phyloP scores from a whole-genome alignment of 2,113 vertebrate genomes.

The Rafetus swinhoei region DNA sequence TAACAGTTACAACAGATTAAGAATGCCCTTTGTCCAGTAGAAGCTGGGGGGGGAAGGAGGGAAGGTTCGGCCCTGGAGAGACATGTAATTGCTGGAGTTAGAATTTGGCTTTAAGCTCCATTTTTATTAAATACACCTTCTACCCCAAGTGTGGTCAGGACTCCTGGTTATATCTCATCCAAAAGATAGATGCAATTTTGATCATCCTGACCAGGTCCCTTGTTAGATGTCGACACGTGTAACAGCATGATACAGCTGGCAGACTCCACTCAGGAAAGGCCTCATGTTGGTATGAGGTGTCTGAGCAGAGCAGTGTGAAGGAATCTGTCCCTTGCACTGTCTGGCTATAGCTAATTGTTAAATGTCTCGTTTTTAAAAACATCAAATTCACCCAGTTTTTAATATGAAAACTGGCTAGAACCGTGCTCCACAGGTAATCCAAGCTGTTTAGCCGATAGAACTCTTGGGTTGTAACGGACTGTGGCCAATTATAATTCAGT shows the following conservation, averaged over 20 bases:
- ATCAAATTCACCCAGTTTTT: rapidly evolving
- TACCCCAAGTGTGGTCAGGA: rapidly evolving
- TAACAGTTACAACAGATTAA: rapidly evolving
- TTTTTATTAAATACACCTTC: rapidly evolving
- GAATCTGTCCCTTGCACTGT: background rate
- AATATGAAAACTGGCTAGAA: rapidly evolving
- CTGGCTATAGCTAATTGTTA: background rate
- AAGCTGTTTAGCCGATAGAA: background rate
- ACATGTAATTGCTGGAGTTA: background rate
- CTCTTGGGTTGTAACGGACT: rapidly evolving
- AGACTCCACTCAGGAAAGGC: rapidly evolving
- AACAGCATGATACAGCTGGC: rapidly evolving
- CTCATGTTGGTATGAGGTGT: rapidly evolving
- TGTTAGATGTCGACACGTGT: rapidly evolving
- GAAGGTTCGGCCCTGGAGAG: background rate
- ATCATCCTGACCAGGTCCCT: background rate
- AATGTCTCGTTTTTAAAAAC: background rate
- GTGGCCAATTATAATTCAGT: background rate
- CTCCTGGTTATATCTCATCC: rapidly evolving
- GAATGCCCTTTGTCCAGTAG: rapidly evolving
- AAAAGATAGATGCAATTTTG: rapidly evolving
- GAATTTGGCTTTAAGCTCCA: rapidly evolving
- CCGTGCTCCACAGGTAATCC: background rate
- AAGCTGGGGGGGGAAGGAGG: rapidly evolving
- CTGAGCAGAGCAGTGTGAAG: background rate